Base-by-base conservation (phyloP, 2,888 invertebrate species). In the Plebejus melissa region DNA sequence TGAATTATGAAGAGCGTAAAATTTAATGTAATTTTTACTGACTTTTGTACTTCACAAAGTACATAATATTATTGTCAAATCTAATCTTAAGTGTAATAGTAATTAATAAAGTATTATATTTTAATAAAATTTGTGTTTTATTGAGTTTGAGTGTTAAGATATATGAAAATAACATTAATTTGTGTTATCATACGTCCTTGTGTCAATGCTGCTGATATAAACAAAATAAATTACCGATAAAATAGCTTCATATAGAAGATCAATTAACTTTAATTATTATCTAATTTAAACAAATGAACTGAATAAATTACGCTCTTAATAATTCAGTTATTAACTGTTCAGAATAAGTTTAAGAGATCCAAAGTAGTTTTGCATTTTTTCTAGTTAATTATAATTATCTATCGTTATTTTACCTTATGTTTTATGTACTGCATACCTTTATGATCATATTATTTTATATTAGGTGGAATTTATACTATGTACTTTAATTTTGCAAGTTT, bases 311-410 rank as follows among this genome's bases (percentile, higher is more conserved):
- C 41, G 70, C 70, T 70, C 70, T 70, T 38, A 41, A 70, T 70
- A 41, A 70, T 70, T 70, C 70, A 41, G 70, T 3, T n/a, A 38
- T 38, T 50, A 50, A 54, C 41, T 41, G 32, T 13, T 65, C 28
- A 11, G 4, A 28, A 11, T 65, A 65, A 5, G 41, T 70, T 38
- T n/a, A 41, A 70, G 16, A 38, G 38, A 41, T 70, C 70, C 70
- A 70, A 70, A 41, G 70, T 41, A 41, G 41, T 70, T 38, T 41
- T 70, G n/a, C 41, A 70, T 70, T 70, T 69, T 69, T 70, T 41
- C 41, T 41, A 70, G n/a, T 41, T 70, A 70, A 38, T 69, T 13
- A 32, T 32, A 32, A n/a, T 65, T 65, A 13, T 65, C 22, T 65
- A 32, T 65, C 65, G 32, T 32, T 32, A 9, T 5, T 7, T 22